A percentile compares a stretch with the other conserved stretches of the same genome.
Conservation (phyloP, 2,797 vertebrate genomes). For the Echiichthys vipera region DNA sequence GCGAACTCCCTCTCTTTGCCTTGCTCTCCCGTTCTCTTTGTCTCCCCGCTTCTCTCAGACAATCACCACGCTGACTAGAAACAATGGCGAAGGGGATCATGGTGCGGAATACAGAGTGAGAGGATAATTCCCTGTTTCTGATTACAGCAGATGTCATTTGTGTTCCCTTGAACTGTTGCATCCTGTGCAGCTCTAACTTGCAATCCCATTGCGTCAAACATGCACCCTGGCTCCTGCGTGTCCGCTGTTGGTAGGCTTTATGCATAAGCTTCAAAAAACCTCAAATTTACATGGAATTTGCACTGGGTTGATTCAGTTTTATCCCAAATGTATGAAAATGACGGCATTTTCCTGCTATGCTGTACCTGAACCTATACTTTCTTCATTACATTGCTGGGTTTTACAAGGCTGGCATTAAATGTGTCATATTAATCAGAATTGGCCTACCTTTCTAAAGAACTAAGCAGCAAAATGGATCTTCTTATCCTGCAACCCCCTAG, state of each 20-base stretch:
- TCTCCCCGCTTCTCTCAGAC: constrained; percentile 54
- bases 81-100: constrained; percentile 65
- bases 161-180: constrained; percentile 74
- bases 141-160: constrained; percentile 80
- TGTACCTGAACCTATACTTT: constrained; percentile 16
- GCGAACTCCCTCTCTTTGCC: constrained; percentile 56
- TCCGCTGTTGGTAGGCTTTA: constrained; percentile 54
- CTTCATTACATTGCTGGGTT: constrained; percentile 25
- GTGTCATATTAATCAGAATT: constrained; percentile 61
- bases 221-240: constrained; percentile 51
- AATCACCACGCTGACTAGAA: constrained; percentile 50
- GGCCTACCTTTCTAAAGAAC: constrained; percentile 29
- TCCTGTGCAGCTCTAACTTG: constrained; percentile 64
- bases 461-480: constrained; percentile 53
- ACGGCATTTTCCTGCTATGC: constrained; percentile 17
- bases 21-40: constrained; percentile 57
- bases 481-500: constrained; percentile 39
- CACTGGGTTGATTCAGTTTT: constrained; percentile 64
- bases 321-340: constrained; percentile 55
- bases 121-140: constrained; percentile 73
- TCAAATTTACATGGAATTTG: constrained; percentile 63
- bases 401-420: constrained; percentile 48
- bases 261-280: constrained; percentile 51
- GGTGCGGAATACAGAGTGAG: constrained; percentile 62
- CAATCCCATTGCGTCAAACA: constrained; percentile 67